These are phyloP conservation scores for Drosophila sulfurigaster DNA, from an alignment of 1,140 invertebrate species.

Conservation along the genomic window DNA sequence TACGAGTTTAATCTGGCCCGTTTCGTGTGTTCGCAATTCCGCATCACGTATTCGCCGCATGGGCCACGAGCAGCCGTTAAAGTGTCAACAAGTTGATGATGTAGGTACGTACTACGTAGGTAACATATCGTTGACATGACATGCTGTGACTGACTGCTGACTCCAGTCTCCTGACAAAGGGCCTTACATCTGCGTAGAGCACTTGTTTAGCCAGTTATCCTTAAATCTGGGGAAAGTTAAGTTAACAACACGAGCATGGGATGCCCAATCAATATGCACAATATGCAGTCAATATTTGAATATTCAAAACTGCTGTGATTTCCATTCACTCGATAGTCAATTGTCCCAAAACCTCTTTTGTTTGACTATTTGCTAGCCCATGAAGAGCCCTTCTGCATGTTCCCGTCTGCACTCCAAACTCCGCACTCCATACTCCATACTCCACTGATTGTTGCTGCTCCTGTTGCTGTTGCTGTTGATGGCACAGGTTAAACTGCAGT, in stretches of 20 bases:
- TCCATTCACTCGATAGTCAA: slow-evolving; percentile 55
- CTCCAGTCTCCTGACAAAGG: background rate
- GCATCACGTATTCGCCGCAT: slow-evolving; percentile 26
- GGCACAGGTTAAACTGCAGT: slow-evolving; percentile 11
- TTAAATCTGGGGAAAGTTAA: slow-evolving; percentile 14
- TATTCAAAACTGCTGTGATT: slow-evolving; percentile 61
- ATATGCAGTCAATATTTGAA: slow-evolving; percentile 68
- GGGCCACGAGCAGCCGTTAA: slow-evolving; percentile 43
- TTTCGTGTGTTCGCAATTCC: background rate
- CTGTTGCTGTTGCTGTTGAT: slow-evolving; percentile 14
- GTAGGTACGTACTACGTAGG: slow-evolving; percentile 52
- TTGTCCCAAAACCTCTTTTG: slow-evolving; percentile 59
- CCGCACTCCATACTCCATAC: background rate
- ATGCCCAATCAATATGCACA: slow-evolving; percentile 76
- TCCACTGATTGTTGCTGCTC: background rate
- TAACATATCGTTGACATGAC: slow-evolving; percentile 32
- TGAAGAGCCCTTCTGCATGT: background rate
- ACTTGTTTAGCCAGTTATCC: slow-evolving; percentile 15
- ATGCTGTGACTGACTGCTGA: slow-evolving; percentile 12
- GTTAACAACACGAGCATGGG: slow-evolving; percentile 1
- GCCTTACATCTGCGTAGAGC: background rate
- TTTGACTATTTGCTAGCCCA: slow-evolving; percentile 67
- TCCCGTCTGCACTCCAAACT: background rate
- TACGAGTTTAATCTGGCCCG: background rate
- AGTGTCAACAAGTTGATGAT: slow-evolving; percentile 79